Percentiles rank a stretch among this genome's conserved stretches.
Evolutionary conservation across 2,113 vertebrate species (phyloP).

Genomic region (Pseudopodoces humilis): DNA sequence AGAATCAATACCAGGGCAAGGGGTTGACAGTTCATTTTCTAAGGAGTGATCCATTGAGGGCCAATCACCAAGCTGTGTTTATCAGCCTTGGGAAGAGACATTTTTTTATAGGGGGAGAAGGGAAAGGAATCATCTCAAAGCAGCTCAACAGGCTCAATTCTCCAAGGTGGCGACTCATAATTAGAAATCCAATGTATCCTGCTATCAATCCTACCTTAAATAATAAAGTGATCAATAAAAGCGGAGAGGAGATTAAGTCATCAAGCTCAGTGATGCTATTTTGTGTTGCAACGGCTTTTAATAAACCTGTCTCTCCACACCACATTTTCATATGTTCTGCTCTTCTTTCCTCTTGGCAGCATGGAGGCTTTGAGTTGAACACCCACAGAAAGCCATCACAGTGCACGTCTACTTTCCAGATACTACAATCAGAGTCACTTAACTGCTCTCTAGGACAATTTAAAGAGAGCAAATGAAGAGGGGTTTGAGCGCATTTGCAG

Average conservation of each 20-base stretch:
- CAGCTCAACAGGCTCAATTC: slow-evolving; percentile 70
- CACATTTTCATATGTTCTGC: slow-evolving; percentile 63
- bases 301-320: slow-evolving; percentile 69
- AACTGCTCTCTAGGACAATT: slow-evolving; percentile 3
- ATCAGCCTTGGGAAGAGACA: slow-evolving; percentile 75
- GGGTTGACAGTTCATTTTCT: slow-evolving; percentile 86
- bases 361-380: slow-evolving; percentile 21
- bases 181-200: slow-evolving; percentile 77
- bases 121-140: slow-evolving; percentile 66
- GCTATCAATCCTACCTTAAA: slow-evolving; percentile 75
- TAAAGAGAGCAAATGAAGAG: slow-evolving; percentile 8
- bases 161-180: slow-evolving; percentile 75
- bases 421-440: slow-evolving; percentile 15
- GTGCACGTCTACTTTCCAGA: slow-evolving; percentile 2
- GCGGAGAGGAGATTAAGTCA: slow-evolving; percentile 72
- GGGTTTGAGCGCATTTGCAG: neutral
- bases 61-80: slow-evolving; percentile 77
- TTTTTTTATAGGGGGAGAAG: slow-evolving; percentile 63
- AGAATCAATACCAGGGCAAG: slow-evolving; percentile 81
- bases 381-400: slow-evolving; percentile 22
- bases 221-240: slow-evolving; percentile 79
- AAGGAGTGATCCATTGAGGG: slow-evolving; percentile 82
- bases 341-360: slow-evolving; percentile 74
- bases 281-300: slow-evolving; percentile 69
- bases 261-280: slow-evolving; percentile 62